These are phyloP conservation scores for Barbus barbus DNA, from an alignment of 2,113 vertebrate species.

Conservation along the genomic window DNA sequence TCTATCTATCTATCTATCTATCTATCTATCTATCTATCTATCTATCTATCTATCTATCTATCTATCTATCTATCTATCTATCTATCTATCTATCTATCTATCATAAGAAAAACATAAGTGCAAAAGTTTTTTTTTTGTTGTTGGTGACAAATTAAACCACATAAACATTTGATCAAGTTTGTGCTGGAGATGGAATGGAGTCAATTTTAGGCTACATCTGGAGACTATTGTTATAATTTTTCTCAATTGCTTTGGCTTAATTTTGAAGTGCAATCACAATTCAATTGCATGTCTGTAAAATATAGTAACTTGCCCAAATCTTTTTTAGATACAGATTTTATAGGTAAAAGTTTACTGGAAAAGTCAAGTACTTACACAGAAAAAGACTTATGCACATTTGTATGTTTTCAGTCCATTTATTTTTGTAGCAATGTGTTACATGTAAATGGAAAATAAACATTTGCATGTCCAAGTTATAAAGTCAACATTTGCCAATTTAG, in stretches of 20 bases:
- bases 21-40: too few species aligned
- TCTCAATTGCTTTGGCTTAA: neutral
- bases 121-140: neutral
- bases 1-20: neutral
- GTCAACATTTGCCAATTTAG: neutral
- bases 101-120: too few species aligned
- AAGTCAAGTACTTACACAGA: neutral
- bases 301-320: neutral
- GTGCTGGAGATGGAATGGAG: neutral
- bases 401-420: neutral
- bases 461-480: neutral
- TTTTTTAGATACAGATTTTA: neutral
- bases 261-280: neutral
- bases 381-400: neutral
- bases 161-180: neutral
- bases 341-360: neutral
- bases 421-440: neutral
- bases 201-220: neutral
- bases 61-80: too few species aligned
- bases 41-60: too few species aligned
- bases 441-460: neutral
- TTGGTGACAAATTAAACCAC: neutral
- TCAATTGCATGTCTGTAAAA: neutral
- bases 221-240: neutral
- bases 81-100: too few species aligned